Base-by-base conservation (phyloP, 2,888 invertebrate species). In the Chaetogeoica ovagalla region DNA sequence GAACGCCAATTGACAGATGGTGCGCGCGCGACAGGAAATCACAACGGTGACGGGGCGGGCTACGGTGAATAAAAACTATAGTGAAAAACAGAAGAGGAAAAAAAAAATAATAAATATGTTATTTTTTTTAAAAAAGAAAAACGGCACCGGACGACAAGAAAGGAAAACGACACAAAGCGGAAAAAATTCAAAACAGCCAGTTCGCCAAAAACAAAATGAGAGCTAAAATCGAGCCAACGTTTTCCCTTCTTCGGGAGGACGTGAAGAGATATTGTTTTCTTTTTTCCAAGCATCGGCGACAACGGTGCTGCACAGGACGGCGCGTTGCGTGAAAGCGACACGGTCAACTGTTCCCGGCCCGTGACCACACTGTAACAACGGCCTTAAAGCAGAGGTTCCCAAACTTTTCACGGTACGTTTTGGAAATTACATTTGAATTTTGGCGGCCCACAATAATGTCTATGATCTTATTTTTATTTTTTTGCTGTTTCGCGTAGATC, bases 201-300 rank as follows among this genome's bases (percentile, higher is more conserved):
- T 21, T 3, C 5, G 17, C n/a, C n/a, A 3, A 57, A 57, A 55
- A 55, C 60, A 60, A 62, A 62, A 73, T 23, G 48, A 59, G 7
- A 6, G 2, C 9, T 3, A 23, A 17, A 30, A 39, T 48, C 19
- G 30, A 13, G 23, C 15, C 52, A 71, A 39, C 39, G 55, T 71
- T 59, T 59, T 66, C 21, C 13, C 15, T 3, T 60, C 21, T 59
- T 23, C 30, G 21, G 39, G 17, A 48, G 21, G 48, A 62, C 23
- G 30, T n/a, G 55, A 19, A 69, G 55, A 55, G 11, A 69, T n/a
- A n/a, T n/a, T n/a, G n/a, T 69, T 60, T 73, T 62, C 43, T 13
- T 48, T 23, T 13, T 62, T 23, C 62, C 13, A 52, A 62, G 60
- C 62, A 73, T 73, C 43, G 6, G 62, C 65, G 39, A 52, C 52